phyloP scores from a whole-genome alignment of 2,113 vertebrate species.

The Puma concolor region DNA sequence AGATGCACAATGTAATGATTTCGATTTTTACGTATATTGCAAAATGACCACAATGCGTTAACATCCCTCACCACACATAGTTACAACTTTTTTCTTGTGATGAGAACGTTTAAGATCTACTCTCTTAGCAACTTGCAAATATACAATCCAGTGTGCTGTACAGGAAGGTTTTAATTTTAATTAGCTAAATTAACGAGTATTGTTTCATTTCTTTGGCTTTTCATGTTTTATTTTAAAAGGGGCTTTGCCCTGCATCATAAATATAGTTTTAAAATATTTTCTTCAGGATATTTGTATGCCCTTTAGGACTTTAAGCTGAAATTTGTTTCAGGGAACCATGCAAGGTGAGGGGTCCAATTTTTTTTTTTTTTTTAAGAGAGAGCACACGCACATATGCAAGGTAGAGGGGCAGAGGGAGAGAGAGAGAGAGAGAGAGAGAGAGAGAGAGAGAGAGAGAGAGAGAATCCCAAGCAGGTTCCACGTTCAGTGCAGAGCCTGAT shows the following conservation, averaged over 20 bases:
- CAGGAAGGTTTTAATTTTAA: background rate
- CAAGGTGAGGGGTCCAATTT: background rate
- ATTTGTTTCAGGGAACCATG: background rate
- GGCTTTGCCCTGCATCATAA: background rate
- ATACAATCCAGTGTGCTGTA: background rate
- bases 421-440: no score
- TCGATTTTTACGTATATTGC: background rate
- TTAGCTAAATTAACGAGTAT: background rate
- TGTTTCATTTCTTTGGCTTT: background rate
- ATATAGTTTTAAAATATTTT: no score
- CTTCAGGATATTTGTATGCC: background rate
- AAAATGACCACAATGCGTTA: background rate
- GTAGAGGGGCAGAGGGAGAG: background rate
- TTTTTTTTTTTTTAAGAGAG: background rate
- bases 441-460: no score
- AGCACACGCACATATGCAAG: no score
- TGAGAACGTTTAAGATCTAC: background rate
- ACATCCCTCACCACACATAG: background rate
- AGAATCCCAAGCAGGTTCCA: no score
- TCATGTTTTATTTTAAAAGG: background rate
- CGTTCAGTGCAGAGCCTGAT: no score
- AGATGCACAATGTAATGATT: accelerated
- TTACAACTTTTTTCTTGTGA: background rate
- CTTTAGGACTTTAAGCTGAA: no score
- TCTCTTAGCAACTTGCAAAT: background rate